Percentiles rank a stretch among this genome's conserved stretches.
Evolutionary conservation across 2,888 invertebrate genomes (phyloP).

Genomic region (Ischnura elegans): DNA sequence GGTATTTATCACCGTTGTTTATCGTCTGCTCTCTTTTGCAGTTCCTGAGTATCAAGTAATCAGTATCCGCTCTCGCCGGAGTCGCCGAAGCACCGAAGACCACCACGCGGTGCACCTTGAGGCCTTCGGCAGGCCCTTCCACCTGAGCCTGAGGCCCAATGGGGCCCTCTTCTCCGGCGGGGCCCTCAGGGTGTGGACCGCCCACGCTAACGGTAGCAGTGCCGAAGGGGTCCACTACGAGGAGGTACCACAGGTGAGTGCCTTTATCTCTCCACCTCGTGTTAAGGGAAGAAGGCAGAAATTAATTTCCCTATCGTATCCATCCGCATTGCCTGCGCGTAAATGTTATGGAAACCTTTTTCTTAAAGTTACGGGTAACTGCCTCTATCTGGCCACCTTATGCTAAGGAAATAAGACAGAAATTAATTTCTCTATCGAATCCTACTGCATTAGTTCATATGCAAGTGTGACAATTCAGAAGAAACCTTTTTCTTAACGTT

Average conservation of each 20-base stretch:
- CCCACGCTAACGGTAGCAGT: slow-evolving; percentile 87
- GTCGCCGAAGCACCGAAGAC: slow-evolving; percentile 1
- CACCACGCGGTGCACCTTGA: slow-evolving; percentile 81
- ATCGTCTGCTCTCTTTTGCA: slow-evolving; percentile 74
- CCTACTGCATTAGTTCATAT: too few relatives aligned
- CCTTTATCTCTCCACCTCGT: background rate
- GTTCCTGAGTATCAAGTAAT: slow-evolving; percentile 93
- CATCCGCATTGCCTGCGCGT: too few relatives aligned
- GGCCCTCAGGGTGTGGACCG: slow-evolving; percentile 90
- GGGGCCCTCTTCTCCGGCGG: slow-evolving; percentile 88
- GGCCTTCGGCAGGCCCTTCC: slow-evolving; percentile 89
- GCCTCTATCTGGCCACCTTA: too few relatives aligned
- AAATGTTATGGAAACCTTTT: too few relatives aligned
- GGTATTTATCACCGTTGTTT: background rate
- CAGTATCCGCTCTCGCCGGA: slow-evolving; percentile 82
- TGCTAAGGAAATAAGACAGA: too few relatives aligned
- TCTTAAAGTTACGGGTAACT: too few relatives aligned
- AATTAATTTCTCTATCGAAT: too few relatives aligned
- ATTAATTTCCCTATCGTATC: background rate
- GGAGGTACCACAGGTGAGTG: slow-evolving; percentile 80
- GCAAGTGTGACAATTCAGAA: too few relatives aligned
- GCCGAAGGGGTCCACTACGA: slow-evolving; percentile 90
- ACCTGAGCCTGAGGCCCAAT: slow-evolving; percentile 87
- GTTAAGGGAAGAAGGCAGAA: background rate
- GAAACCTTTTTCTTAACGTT: too few relatives aligned